These are phyloP conservation scores for Prinia subflava DNA, from an alignment of 2,113 vertebrate species.

Conservation along the genomic window DNA sequence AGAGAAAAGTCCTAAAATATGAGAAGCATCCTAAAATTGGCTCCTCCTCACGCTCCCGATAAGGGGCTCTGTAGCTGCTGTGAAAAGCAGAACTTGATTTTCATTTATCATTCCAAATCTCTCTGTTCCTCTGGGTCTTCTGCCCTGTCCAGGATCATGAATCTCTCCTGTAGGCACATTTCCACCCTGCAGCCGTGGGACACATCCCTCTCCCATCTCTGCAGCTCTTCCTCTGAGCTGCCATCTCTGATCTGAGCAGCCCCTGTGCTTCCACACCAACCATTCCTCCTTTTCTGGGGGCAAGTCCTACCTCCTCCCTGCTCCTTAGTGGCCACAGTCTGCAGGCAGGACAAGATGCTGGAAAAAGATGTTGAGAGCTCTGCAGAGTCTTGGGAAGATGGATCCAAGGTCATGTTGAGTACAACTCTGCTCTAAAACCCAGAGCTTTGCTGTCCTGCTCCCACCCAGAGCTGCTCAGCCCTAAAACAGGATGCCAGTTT, in stretches of 20 bases:
- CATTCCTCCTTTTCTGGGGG: neutral
- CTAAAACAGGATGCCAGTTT: neutral
- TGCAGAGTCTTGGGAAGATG: neutral
- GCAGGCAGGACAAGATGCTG: neutral
- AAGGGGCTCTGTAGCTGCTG: neutral
- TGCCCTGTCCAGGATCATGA: neutral
- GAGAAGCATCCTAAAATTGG: neutral
- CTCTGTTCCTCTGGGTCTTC: neutral
- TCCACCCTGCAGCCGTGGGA: neutral
- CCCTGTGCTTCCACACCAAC: neutral
- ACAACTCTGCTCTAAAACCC: neutral
- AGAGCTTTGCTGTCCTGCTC: neutral
- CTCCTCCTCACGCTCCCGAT: neutral
- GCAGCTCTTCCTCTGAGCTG: neutral
- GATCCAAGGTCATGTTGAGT: neutral
- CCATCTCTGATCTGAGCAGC: neutral
- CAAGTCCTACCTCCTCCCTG: neutral
- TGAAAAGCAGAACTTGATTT: neutral
- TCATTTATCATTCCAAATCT: neutral
- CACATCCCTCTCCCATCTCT: neutral
- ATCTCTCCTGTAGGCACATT: neutral
- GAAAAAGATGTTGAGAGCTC: fast-evolving
- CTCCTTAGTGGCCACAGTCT: neutral
- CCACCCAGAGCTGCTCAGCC: fast-evolving
- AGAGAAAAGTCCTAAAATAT: neutral